Evolutionary conservation across 2,797 vertebrate genomes (phyloP), one percentile per base, ranked within the genome.

Genomic region (Borostomias antarcticus): DNA sequence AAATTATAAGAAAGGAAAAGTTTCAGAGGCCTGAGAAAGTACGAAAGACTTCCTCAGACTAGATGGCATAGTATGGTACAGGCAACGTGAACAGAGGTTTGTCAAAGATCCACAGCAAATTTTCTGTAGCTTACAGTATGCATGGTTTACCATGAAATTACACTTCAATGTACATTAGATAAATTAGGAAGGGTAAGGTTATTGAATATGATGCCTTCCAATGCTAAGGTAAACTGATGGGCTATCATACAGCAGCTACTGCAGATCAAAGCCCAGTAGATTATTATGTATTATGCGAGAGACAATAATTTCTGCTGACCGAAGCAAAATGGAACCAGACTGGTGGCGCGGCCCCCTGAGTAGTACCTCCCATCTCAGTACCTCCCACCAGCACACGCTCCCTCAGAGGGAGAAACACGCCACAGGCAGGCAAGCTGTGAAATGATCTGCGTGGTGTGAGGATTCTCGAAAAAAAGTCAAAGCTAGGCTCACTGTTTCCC

Each of bases 1-100:
- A 68, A 73, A 70, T 76, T 69, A 66, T 19, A 62, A 43, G 64
- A 52, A 70, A 74, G 68, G n/a, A 50, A 62, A 79, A 67, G 58
- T 56, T 73, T 45, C 6, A 25, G 25, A 7, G 25, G 53, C n/a
- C n/a, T 28, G 28, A 64, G 65, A 75, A 79, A 73, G 5, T 2
- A 75, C 67, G 70, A 11, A 62, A 78, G 74, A n/a, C n/a, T n/a
- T n/a, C n/a, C n/a, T n/a, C n/a, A n/a, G n/a, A n/a, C n/a, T 70
- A 50, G 11, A 6, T 40, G 33, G 23, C 6, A 33, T 23, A 6
- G 40, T 15, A n/a, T 17, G 23, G 40, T 13, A 35, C 13, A 25
- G 32, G 10, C 33, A 40, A 56, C 9, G 10, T 40, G 13, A 53
- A 15, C 2, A 17, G 26, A 2, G 19, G 7, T 51, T 50, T 13